These are phyloP conservation scores for Galerucella calmariensis DNA, from an alignment of 2,888 invertebrate species.

Conservation along the genomic window DNA sequence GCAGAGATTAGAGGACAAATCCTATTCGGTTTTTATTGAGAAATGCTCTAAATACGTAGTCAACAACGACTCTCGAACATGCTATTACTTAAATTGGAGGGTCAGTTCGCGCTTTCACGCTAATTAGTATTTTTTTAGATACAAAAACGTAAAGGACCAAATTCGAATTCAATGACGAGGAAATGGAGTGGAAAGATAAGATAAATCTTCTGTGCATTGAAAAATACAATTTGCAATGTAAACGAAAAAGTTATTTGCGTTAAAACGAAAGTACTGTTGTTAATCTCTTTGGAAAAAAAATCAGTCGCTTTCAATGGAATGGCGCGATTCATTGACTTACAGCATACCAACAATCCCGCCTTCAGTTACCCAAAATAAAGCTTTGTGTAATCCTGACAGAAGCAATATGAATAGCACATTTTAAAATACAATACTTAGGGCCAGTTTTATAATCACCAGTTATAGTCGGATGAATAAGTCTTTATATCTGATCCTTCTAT, in stretches of 20 bases:
- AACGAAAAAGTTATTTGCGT: neutral
- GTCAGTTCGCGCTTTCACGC: slow-evolving; percentile 12
- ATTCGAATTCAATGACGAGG: neutral
- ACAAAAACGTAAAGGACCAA: neutral
- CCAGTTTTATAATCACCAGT: too few relatives aligned
- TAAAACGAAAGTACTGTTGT: neutral
- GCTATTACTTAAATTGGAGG: neutral
- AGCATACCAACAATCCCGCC: too few relatives aligned
- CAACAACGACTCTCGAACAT: slow-evolving; percentile 1
- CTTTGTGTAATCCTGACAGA: too few relatives aligned
- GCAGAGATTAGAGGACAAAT: slow-evolving; percentile 26
- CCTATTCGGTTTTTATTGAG: slow-evolving; percentile 14
- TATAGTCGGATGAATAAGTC: too few relatives aligned
- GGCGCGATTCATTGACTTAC: neutral
- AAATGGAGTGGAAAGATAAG: slow-evolving; percentile 2
- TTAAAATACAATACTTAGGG: too few relatives aligned
- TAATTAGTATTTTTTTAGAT: neutral
- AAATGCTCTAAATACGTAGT: slow-evolving; percentile 1
- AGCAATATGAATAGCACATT: too few relatives aligned
- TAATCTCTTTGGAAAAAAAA: neutral
- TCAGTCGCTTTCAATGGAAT: neutral
- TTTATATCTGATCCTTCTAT: too few relatives aligned
- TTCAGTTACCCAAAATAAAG: too few relatives aligned
- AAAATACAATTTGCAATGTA: neutral
- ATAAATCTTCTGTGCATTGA: neutral